phyloP scores from a whole-genome alignment of 2,797 vertebrate genomes.

The Vireo griseus region DNA sequence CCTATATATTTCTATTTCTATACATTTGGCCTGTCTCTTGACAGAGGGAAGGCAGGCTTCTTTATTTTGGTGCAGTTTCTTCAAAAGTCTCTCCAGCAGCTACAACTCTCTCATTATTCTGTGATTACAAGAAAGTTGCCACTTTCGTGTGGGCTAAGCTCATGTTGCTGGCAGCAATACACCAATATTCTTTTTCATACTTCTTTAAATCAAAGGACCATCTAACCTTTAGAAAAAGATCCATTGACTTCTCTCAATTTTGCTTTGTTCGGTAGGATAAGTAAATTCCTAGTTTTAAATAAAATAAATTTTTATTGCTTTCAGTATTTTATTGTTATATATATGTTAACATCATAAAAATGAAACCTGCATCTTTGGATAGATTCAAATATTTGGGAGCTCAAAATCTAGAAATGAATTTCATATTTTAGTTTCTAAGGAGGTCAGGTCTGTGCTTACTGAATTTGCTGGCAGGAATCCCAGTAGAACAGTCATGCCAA shows the following conservation, averaged over 20 bases:
- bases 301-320: background rate
- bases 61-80: background rate
- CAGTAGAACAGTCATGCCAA: background rate
- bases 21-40: background rate
- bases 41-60: background rate
- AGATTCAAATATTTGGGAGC: background rate
- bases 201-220: background rate
- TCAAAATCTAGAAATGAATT: background rate
- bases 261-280: background rate
- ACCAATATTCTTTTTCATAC: background rate
- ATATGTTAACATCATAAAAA: background rate
- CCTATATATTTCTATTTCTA: background rate
- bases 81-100: background rate
- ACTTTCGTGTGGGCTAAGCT: background rate
- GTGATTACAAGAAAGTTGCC: background rate
- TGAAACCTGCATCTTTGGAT: background rate
- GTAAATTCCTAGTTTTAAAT: background rate
- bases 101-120: background rate
- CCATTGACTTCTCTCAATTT: background rate
- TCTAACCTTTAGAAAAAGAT: background rate
- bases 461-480: background rate
- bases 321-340: background rate
- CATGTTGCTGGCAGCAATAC: background rate
- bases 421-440: background rate
- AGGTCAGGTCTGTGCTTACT: background rate